These are phyloP conservation scores for Menura novaehollandiae DNA, from an alignment of 2,113 vertebrate species.

Conservation along the genomic window DNA sequence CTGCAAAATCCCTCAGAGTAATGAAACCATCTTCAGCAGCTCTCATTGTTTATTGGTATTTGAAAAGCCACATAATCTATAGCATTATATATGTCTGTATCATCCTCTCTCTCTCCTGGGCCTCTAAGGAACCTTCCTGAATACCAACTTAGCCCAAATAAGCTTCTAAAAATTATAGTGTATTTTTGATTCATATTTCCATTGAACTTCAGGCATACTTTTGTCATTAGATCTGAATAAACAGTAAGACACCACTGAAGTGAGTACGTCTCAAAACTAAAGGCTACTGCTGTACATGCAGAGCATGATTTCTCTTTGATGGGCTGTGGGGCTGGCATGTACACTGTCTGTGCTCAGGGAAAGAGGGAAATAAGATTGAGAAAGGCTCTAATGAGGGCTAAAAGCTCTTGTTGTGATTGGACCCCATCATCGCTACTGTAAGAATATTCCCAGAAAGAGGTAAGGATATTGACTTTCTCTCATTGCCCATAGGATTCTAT, in stretches of 20 bases:
- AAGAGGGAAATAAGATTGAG: not conserved
- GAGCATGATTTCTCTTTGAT: not conserved
- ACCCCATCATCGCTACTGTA: accelerated
- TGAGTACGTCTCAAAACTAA: not conserved
- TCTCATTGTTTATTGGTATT: not conserved
- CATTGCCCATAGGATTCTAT: not conserved
- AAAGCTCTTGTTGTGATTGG: not conserved
- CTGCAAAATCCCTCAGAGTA: not conserved
- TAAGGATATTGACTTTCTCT: not conserved
- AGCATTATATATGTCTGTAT: not conserved
- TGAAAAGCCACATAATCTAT: not conserved
- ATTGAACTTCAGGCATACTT: not conserved
- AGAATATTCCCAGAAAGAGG: not conserved
- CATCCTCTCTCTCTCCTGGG: not conserved
- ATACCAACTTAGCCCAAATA: not conserved
- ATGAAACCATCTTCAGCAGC: not conserved
- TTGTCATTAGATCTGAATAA: not conserved
- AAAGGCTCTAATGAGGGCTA: not conserved
- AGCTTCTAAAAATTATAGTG: not conserved
- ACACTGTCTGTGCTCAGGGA: not conserved
- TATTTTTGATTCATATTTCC: not conserved
- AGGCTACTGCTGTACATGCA: not conserved
- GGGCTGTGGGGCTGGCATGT: not conserved
- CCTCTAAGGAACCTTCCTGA: not conserved
- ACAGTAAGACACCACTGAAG: not conserved